Evolutionary conservation across 1,140 invertebrate species (phyloP).

Genomic region (Aphelinus certus): DNA sequence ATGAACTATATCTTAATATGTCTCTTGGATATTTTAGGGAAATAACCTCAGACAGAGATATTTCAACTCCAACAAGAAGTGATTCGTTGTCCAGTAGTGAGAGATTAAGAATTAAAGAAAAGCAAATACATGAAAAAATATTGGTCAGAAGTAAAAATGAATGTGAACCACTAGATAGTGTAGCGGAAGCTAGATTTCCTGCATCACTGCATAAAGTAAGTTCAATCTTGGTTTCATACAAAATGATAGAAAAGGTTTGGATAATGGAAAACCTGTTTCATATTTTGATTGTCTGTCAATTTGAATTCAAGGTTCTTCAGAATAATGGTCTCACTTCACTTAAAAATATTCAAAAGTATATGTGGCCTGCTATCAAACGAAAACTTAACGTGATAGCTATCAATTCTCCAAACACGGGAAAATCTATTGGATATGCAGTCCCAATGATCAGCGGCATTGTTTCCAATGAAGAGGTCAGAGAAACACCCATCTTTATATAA

Average conservation of each 20-base stretch:
- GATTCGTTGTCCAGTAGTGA: neutral
- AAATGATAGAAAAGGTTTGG: constrained; percentile 23
- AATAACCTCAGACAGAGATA: neutral
- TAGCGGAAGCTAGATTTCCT: constrained; percentile 50
- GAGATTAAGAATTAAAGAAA: constrained; percentile 27
- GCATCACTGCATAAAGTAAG: constrained; percentile 50
- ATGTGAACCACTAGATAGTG: constrained; percentile 43
- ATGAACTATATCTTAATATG: neutral
- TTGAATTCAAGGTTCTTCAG: no score
- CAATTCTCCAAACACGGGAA: constrained; percentile 53
- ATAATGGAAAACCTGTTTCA: constrained; percentile 18
- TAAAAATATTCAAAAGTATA: constrained; percentile 57
- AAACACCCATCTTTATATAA: constrained; percentile 23
- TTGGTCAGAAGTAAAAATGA: constrained; percentile 49
- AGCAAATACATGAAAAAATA: constrained; percentile 48
- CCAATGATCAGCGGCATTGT: constrained; percentile 51
- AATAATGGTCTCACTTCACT: constrained; percentile 38
- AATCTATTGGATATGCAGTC: constrained; percentile 57
- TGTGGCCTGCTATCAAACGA: constrained; percentile 61
- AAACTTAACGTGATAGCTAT: constrained; percentile 55
- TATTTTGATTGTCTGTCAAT: constrained; percentile 42
- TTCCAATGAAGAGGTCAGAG: constrained; percentile 42
- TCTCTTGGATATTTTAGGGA: constrained; percentile 13
- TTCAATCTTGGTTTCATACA: constrained; percentile 1
- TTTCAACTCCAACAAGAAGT: neutral